These are phyloP conservation scores for Caenorhabditis brenneri DNA, from an alignment of 1,140 invertebrate genomes.

Conservation along the genomic window DNA sequence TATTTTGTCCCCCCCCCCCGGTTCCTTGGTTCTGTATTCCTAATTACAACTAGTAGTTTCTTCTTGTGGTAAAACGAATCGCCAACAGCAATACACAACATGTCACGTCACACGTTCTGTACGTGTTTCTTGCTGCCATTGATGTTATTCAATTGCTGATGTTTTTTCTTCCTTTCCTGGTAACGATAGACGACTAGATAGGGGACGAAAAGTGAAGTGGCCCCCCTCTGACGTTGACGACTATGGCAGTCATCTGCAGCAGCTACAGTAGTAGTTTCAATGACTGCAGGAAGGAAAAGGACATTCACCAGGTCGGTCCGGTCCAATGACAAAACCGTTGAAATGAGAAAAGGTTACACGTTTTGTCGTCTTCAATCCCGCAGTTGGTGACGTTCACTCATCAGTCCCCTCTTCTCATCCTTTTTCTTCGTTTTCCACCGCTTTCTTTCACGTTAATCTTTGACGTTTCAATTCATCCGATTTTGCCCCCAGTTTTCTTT, in stretches of 20 bases:
- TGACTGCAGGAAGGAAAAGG: not conserved
- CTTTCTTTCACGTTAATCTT: conserved; percentile 40
- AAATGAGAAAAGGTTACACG: conserved; percentile 17
- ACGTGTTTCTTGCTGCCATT: not conserved
- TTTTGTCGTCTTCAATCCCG: conserved; percentile 4
- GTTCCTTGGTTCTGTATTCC: not conserved
- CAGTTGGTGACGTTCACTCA: conserved; percentile 22
- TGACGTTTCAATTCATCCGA: conserved; percentile 39
- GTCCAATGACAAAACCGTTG: not conserved
- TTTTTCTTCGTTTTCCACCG: not conserved
- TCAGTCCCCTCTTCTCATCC: not conserved
- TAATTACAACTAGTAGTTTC: conserved; percentile 6
- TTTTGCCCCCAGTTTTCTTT: not conserved
- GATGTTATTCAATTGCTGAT: not conserved
- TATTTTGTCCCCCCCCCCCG: not conserved
- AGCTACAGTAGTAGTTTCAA: not conserved
- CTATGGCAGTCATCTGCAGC: not conserved
- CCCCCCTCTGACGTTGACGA: not conserved
- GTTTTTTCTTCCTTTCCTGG: not conserved
- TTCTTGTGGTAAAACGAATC: not conserved
- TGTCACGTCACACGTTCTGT: conserved; percentile 23
- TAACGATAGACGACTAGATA: not conserved
- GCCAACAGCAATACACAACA: not conserved
- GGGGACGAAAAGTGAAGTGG: conserved; percentile 13
- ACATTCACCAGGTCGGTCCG: not conserved